phyloP scores from a whole-genome alignment of 2,888 invertebrate genomes.

The Chrysomela aeneicollis region DNA sequence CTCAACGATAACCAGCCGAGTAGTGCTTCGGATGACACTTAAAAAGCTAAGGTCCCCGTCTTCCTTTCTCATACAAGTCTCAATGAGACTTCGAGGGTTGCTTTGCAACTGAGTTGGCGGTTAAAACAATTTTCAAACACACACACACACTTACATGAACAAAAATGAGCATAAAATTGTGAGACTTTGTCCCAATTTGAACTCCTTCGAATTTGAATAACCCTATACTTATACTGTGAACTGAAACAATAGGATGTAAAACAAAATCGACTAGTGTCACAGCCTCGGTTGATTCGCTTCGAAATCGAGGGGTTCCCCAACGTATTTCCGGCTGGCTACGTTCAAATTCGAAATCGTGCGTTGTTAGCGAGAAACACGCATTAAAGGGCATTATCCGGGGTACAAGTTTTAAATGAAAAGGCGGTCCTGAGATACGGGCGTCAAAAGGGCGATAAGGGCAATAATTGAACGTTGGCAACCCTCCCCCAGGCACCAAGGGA shows the following conservation, averaged over 20 bases:
- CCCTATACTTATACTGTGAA: neutral
- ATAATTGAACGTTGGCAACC: constrained; percentile 59
- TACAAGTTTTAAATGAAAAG: constrained; percentile 54
- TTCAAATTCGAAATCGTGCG: constrained; percentile 42
- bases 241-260: no score
- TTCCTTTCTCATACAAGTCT: no score
- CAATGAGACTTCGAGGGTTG: no score
- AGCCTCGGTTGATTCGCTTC: constrained; percentile 28
- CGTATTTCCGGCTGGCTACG: constrained; percentile 41
- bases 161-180: no score
- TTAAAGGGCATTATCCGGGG: constrained; percentile 48
- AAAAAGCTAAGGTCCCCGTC: no score
- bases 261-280: no score
- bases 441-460: constrained; percentile 57
- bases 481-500: constrained; percentile 54
- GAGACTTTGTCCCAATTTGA: no score
- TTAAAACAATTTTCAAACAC: no score
- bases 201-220: neutral
- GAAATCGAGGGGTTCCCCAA: constrained; percentile 26
- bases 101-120: no score
- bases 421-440: constrained; percentile 57
- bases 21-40: no score
- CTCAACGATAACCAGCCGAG: no score
- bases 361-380: constrained; percentile 46
- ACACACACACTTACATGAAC: no score